Evolutionary conservation across 2,113 vertebrate species (phyloP).

Genomic region (Hemicordylus capensis): DNA sequence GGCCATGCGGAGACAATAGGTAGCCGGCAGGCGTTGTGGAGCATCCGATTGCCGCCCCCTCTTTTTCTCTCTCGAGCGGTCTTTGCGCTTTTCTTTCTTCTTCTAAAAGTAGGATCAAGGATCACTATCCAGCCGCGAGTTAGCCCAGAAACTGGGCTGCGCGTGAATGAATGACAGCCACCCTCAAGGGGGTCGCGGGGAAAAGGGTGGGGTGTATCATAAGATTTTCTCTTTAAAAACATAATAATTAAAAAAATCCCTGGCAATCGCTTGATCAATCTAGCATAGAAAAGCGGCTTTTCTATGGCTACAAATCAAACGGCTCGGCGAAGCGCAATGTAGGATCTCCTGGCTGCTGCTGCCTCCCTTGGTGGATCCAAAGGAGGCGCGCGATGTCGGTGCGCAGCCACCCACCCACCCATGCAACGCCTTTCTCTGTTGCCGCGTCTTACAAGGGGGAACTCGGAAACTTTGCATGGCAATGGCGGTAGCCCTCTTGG

Average conservation of each 20-base stretch:
- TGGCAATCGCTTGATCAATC: background rate
- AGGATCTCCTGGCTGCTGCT: background rate
- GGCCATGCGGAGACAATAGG: constrained; percentile 19
- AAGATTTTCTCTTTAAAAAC: background rate
- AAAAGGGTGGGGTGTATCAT: background rate
- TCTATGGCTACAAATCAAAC: background rate
- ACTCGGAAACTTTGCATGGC: constrained; percentile 26
- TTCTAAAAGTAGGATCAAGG: background rate
- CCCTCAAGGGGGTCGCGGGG: background rate
- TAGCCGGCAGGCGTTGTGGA: background rate
- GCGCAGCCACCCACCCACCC: background rate
- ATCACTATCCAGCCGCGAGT: background rate
- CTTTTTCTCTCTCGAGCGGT: no score
- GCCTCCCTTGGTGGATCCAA: background rate
- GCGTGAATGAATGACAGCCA: background rate
- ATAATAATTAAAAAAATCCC: background rate
- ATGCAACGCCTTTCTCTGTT: fast-evolving
- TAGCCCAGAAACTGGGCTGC: background rate
- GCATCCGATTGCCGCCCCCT: background rate
- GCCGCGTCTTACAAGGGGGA: constrained; percentile 20
- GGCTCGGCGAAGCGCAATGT: background rate
- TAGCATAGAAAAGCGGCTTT: background rate
- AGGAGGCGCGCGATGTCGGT: background rate
- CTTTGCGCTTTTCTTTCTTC: no score
- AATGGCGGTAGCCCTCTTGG: background rate